Conservation (phyloP, 2,888 invertebrate genomes). For the Andrena trimmerana region DNA sequence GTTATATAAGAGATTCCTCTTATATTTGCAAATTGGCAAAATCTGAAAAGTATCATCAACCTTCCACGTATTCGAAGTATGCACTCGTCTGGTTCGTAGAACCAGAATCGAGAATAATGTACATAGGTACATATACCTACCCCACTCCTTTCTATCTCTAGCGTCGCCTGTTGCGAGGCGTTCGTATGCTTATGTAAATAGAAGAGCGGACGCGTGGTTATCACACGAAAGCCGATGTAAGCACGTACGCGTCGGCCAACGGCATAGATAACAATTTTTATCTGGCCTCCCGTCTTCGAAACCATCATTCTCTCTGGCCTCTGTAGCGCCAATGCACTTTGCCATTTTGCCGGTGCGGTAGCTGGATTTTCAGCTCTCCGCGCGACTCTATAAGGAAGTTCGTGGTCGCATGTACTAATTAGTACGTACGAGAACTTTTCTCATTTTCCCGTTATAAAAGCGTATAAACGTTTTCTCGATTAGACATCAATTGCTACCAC, state of each 20-base stretch:
- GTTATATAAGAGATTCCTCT: too few relatives aligned
- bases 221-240: constrained; percentile 67
- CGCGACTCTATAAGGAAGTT: constrained; percentile 7
- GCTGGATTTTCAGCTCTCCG: constrained; percentile 26
- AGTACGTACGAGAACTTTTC: background rate
- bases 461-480: background rate
- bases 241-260: constrained; percentile 53
- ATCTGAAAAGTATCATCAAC: too few relatives aligned
- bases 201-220: constrained; percentile 62
- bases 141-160: constrained; percentile 25
- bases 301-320: constrained; percentile 42
- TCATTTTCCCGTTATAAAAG: background rate
- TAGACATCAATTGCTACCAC: too few relatives aligned
- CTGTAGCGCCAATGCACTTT: constrained; percentile 45
- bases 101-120: constrained; percentile 16
- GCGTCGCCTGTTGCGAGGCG: constrained; percentile 13
- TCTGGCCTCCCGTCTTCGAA: constrained; percentile 52
- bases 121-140: background rate
- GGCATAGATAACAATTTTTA: constrained; percentile 67
- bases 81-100: background rate
- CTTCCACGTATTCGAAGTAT: background rate
- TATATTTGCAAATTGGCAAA: too few relatives aligned
- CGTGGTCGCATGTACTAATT: background rate
- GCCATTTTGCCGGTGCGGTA: constrained; percentile 33
- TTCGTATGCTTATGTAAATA: constrained; percentile 65